Evolutionary conservation across 1,140 invertebrate genomes (phyloP).

Genomic region (Mercenaria mercenaria): DNA sequence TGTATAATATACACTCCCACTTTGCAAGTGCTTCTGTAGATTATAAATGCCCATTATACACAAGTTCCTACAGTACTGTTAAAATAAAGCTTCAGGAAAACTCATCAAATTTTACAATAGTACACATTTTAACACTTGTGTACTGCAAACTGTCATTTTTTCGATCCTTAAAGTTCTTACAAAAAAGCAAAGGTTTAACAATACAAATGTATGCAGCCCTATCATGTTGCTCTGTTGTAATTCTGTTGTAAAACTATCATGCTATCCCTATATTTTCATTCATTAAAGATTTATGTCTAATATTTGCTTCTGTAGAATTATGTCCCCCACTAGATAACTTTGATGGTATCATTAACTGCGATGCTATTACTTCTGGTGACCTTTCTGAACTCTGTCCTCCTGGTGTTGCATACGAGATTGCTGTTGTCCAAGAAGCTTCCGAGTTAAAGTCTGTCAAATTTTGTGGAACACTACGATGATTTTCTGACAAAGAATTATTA

Average conservation of each 20-base stretch:
- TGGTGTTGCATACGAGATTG: constrained; percentile 68
- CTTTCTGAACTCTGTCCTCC: constrained; percentile 62
- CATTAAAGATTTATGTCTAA: constrained; percentile 77
- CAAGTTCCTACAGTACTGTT: too few relatives aligned
- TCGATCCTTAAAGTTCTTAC: too few relatives aligned
- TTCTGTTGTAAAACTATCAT: constrained; percentile 67
- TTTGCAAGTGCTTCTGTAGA: too few relatives aligned
- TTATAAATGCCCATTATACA: too few relatives aligned
- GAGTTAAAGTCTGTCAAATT: constrained; percentile 70
- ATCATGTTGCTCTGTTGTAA: constrained; percentile 9
- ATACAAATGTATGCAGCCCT: too few relatives aligned
- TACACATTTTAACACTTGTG: too few relatives aligned
- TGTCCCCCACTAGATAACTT: constrained; percentile 78
- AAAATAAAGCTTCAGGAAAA: too few relatives aligned
- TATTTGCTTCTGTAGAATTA: constrained; percentile 76
- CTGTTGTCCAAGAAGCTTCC: constrained; percentile 70
- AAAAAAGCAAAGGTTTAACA: too few relatives aligned
- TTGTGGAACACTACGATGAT: constrained; percentile 78
- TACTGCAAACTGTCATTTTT: too few relatives aligned
- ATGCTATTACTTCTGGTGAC: constrained; percentile 74
- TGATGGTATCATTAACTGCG: constrained; percentile 80
- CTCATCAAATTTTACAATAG: too few relatives aligned
- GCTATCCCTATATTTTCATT: constrained; percentile 83
- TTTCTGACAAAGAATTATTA: constrained; percentile 70
- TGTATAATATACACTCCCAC: too few relatives aligned